phyloP scores from a whole-genome alignment of 2,113 vertebrate genomes.

The Xiphophorus maculatus region DNA sequence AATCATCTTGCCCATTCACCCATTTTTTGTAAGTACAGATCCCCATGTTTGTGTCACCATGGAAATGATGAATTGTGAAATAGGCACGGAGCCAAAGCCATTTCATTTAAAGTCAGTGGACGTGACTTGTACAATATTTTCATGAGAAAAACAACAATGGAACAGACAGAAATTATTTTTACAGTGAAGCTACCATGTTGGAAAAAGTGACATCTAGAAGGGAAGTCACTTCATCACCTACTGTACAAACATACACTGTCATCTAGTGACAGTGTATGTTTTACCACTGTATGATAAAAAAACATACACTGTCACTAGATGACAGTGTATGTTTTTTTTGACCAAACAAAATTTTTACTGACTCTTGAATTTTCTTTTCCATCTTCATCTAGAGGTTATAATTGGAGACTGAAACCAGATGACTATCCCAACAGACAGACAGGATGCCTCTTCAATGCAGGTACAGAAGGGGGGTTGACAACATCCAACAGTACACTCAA shows the following conservation, averaged over 20 bases:
- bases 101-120: neutral
- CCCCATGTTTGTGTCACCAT: neutral
- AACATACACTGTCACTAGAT: too few relatives aligned
- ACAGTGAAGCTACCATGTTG: neutral
- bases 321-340: neutral
- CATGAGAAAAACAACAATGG: neutral
- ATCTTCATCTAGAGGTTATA: neutral
- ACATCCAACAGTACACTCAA: too few relatives aligned
- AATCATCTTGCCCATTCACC: constrained; percentile 48
- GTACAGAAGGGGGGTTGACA: too few relatives aligned
- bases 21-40: constrained; percentile 7
- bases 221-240: too few relatives aligned
- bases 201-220: neutral
- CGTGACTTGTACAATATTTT: neutral
- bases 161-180: neutral
- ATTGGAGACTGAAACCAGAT: neutral
- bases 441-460: neutral
- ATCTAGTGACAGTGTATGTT: too few relatives aligned
- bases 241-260: too few relatives aligned
- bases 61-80: neutral
- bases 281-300: too few relatives aligned
- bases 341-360: neutral
- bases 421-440: neutral
- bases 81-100: neutral
- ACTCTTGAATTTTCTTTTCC: neutral